Conservation (phyloP, 2,113 vertebrate genomes). For the Nicator chloris region DNA sequence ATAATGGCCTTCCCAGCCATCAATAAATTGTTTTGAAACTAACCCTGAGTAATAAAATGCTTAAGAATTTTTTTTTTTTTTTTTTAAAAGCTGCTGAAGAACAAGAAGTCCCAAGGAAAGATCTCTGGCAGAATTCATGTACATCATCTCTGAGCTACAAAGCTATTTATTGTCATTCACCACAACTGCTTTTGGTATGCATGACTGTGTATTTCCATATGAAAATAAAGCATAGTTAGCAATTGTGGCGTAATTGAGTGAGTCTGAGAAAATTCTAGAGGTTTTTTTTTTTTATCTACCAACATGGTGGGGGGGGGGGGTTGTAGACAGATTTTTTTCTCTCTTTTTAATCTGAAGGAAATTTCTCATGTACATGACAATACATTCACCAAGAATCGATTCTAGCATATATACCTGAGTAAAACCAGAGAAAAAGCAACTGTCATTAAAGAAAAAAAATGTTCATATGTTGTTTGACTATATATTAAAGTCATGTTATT, state of each 20-base stretch:
- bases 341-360: not conserved
- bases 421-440: not conserved
- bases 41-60: not conserved
- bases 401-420: not conserved
- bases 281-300: not conserved
- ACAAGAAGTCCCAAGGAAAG: not conserved
- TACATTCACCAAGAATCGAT: not conserved
- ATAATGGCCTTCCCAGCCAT: not conserved
- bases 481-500: not conserved
- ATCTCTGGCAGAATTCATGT: not conserved
- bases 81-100: not conserved
- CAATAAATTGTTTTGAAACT: not conserved
- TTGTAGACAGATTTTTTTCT: not conserved
- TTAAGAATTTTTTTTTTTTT: not conserved
- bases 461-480: fast-evolving
- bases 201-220: not conserved
- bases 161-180: not conserved
- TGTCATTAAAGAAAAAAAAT: not conserved
- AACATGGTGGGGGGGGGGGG: fast-evolving
- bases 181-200: fast-evolving
- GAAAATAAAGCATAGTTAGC: not conserved
- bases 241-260: not conserved
- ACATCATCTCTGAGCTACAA: not conserved
- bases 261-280: not conserved
- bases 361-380: not conserved